phyloP scores from a whole-genome alignment of 2,888 invertebrate genomes.

The Chaitophorus viminalis region DNA sequence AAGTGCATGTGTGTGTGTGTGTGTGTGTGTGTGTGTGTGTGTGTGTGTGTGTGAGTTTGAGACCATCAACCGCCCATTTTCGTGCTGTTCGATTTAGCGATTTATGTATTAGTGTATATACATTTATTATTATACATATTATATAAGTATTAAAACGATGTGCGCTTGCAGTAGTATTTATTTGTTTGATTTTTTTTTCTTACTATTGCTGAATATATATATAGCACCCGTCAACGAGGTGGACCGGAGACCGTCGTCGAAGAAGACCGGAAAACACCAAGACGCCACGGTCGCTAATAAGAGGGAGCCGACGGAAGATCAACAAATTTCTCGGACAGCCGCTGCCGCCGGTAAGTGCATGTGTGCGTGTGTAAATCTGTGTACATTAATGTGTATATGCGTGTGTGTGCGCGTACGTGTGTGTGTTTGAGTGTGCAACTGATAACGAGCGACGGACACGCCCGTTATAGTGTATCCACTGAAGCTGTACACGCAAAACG shows the following conservation, averaged over 20 bases:
- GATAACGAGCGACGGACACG: constrained; percentile 13
- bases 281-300: constrained; percentile 25
- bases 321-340: constrained; percentile 28
- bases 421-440: neutral
- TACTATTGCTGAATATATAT: neutral
- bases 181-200: neutral
- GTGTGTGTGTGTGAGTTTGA: no score
- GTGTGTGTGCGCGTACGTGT: no score
- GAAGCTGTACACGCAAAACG: neutral
- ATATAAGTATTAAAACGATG: no score
- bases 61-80: no score
- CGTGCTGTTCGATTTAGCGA: no score
- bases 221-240: constrained; percentile 43
- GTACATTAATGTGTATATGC: no score
- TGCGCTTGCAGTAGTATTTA: neutral
- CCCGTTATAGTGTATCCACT: constrained; percentile 30
- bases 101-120: no score
- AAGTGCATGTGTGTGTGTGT: no score
- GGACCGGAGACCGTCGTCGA: constrained; percentile 35
- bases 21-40: no score
- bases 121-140: no score
- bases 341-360: constrained; percentile 29
- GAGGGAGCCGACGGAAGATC: constrained; percentile 20
- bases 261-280: constrained; percentile 52
- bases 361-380: neutral